phyloP scores from a whole-genome alignment of 2,888 invertebrate species.

The Magallana nippona region DNA sequence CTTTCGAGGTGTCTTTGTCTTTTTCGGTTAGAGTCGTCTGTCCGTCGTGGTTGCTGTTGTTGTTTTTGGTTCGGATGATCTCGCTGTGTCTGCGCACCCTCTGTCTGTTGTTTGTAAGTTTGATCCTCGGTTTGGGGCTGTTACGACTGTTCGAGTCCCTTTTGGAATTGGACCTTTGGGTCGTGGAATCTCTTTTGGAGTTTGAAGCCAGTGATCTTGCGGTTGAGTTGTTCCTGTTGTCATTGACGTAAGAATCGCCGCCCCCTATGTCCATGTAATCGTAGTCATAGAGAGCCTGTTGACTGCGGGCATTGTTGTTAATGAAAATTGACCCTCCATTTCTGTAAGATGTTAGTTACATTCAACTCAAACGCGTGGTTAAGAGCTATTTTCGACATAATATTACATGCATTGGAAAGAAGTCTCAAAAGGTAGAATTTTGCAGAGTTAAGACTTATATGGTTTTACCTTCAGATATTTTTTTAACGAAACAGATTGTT shows the following conservation, averaged over 20 bases:
- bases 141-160: background rate
- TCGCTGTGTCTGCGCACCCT: background rate
- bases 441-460: no score
- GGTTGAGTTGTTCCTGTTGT: background rate
- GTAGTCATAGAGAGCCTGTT: background rate
- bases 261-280: background rate
- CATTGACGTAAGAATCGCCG: background rate
- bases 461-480: no score
- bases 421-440: no score
- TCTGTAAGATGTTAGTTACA: background rate
- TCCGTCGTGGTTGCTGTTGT: background rate
- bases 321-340: slow-evolving; percentile 8
- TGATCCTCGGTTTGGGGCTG: background rate
- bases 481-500: no score
- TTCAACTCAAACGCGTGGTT: background rate
- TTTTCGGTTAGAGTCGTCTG: background rate
- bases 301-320: background rate
- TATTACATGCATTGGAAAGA: background rate
- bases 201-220: background rate
- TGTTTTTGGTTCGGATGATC: background rate
- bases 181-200: background rate
- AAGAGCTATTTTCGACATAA: background rate
- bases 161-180: background rate
- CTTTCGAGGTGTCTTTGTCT: background rate
- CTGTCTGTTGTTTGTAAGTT: background rate